Conservation (phyloP, 2,888 invertebrate genomes). For the Tinea semifulvella region DNA sequence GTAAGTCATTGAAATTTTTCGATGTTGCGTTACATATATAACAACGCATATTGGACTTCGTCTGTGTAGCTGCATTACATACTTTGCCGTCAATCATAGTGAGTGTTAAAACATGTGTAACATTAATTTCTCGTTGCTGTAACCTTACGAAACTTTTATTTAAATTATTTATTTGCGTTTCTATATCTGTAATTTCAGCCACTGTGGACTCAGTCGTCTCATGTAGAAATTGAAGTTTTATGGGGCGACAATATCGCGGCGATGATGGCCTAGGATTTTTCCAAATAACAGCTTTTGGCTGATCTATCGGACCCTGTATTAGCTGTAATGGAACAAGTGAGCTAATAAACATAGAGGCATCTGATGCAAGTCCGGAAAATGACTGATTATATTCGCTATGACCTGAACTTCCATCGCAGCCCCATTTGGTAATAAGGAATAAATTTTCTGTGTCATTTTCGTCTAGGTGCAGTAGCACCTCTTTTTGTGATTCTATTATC, state of each 20-base stretch:
- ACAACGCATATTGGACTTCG: conserved; percentile 19
- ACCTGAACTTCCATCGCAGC: conserved; percentile 2
- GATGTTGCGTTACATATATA: background rate
- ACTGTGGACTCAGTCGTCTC: background rate
- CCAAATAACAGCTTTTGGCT: background rate
- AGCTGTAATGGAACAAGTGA: conserved; percentile 1
- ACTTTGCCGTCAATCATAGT: conserved; percentile 25
- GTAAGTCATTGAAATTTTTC: background rate
- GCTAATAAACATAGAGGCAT: background rate
- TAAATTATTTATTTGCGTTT: background rate
- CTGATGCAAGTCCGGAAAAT: background rate
- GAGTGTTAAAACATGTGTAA: conserved; percentile 20
- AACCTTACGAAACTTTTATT: too few relatives aligned
- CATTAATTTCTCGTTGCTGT: background rate
- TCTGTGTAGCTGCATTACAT: conserved; percentile 19
- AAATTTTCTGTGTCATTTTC: too few relatives aligned
- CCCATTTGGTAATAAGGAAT: background rate
- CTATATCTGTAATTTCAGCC: background rate
- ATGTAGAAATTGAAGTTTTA: background rate
- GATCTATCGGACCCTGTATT: background rate
- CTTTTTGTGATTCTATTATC: background rate
- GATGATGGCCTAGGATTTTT: background rate
- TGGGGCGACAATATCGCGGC: background rate
- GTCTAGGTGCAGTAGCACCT: background rate
- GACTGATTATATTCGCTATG: conserved; percentile 2